phyloP scores from a whole-genome alignment of 2,797 vertebrate species.

The Onychomys leucogaster region DNA sequence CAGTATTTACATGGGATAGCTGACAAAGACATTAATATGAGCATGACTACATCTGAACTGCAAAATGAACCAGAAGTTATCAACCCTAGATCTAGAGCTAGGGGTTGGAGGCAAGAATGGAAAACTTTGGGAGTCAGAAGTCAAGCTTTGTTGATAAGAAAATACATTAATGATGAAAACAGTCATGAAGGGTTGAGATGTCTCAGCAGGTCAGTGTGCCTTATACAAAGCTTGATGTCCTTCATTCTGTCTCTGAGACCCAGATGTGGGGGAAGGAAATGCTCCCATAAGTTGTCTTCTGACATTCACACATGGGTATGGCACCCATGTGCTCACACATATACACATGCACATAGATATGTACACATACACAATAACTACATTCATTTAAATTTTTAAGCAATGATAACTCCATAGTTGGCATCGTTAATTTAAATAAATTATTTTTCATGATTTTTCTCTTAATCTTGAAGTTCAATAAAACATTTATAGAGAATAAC shows the following conservation, averaged over 20 bases:
- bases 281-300: neutral
- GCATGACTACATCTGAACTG: accelerated
- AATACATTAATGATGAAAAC: neutral
- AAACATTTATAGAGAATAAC: neutral
- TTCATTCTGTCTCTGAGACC: neutral
- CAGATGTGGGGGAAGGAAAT: neutral
- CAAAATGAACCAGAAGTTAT: accelerated
- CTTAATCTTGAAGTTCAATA: neutral
- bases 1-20: neutral
- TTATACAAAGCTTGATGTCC: neutral
- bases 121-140: neutral
- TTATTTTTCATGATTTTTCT: neutral
- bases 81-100: neutral
- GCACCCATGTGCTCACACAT: too few species aligned
- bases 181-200: neutral
- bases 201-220: neutral
- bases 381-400: neutral
- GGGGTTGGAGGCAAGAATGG: accelerated
- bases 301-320: neutral
- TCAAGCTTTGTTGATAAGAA: neutral
- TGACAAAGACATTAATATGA: neutral
- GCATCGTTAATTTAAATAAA: neutral
- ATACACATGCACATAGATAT: neutral
- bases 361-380: neutral
- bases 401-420: neutral